Conservation (phyloP, 2,113 vertebrate genomes). For the Silurus glanis region DNA sequence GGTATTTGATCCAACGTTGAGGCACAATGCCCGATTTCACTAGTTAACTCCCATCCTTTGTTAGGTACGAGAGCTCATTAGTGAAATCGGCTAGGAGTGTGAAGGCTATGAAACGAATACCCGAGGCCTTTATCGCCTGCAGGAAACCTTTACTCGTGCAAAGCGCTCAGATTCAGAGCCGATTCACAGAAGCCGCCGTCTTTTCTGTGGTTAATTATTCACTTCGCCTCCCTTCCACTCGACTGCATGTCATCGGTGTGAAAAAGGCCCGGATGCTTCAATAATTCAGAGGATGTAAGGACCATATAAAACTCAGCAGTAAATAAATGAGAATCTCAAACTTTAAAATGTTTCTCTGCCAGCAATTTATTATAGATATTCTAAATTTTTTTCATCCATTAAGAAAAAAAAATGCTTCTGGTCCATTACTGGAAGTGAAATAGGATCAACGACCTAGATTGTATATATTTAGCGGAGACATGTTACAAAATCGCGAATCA, state of each 20-base stretch:
- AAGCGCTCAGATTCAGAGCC: conserved; percentile 8
- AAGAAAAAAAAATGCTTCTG: conserved; percentile 46
- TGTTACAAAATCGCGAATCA: conserved; percentile 40
- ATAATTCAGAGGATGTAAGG: conserved; percentile 40
- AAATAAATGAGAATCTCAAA: conserved; percentile 49
- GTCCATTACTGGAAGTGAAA: conserved; percentile 61
- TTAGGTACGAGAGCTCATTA: conserved; percentile 31
- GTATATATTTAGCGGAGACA: conserved; percentile 64
- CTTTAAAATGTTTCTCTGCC: conserved; percentile 49
- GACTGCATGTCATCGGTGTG: conserved; percentile 20
- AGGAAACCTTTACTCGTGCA: conserved; percentile 26
- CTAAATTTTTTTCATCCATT: conserved; percentile 60
- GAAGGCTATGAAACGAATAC: conserved; percentile 29
- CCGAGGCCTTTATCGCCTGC: background rate
- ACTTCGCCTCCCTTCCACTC: background rate
- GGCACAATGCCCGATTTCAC: conserved; percentile 25
- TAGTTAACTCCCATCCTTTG: conserved; percentile 31
- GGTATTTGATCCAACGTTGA: conserved; percentile 10
- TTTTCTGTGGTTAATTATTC: conserved; percentile 37
- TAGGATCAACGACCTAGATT: conserved; percentile 66
- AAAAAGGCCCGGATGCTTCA: conserved; percentile 46
- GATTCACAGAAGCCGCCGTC: conserved; percentile 9
- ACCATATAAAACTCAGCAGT: conserved; percentile 47
- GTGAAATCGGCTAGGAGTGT: conserved; percentile 30
- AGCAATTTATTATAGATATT: conserved; percentile 44